These are phyloP conservation scores for Parotocinclus haroldoi DNA, from an alignment of 2,797 vertebrate genomes.

Conservation along the genomic window DNA sequence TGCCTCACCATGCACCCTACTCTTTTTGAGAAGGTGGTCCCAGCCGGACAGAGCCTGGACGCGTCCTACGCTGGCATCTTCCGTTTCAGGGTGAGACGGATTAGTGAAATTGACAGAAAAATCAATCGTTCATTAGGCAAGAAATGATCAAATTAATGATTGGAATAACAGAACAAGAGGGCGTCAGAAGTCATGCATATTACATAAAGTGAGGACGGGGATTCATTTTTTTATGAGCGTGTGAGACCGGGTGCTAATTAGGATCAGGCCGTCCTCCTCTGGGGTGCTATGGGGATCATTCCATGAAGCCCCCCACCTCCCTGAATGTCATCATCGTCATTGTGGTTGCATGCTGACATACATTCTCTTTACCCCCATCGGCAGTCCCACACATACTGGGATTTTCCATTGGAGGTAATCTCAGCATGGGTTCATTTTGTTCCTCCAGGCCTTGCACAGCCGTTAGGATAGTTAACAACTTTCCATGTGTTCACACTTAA, in stretches of 20 bases:
- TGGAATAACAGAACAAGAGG: slow-evolving; percentile 2
- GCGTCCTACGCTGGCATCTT: slow-evolving; percentile 74
- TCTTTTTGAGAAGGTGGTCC: slow-evolving; percentile 74
- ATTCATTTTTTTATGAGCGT: slow-evolving; percentile 19
- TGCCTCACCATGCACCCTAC: slow-evolving; percentile 71
- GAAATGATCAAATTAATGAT: slow-evolving; percentile 5
- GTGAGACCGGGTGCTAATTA: slow-evolving; percentile 39
- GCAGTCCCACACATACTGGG: too few species aligned
- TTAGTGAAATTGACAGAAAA: neutral
- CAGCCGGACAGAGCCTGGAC: slow-evolving; percentile 65
- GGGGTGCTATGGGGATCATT: slow-evolving; percentile 42
- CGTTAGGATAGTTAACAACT: neutral
- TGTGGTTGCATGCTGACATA: neutral
- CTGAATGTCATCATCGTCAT: slow-evolving; percentile 18
- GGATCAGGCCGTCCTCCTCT: slow-evolving; percentile 10
- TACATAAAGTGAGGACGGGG: slow-evolving; percentile 21
- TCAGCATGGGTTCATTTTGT: neutral
- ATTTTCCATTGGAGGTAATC: neutral
- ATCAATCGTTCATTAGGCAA: slow-evolving; percentile 2
- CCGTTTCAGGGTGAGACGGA: slow-evolving; percentile 60
- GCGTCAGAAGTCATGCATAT: slow-evolving; percentile 9
- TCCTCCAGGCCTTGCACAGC: neutral
- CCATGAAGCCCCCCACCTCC: slow-evolving; percentile 21
- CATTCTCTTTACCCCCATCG: too few species aligned
- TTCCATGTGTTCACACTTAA: slow-evolving; percentile 8